Evolutionary conservation across 1,140 invertebrate species (phyloP).

Genomic region (Cotesia typhae): DNA sequence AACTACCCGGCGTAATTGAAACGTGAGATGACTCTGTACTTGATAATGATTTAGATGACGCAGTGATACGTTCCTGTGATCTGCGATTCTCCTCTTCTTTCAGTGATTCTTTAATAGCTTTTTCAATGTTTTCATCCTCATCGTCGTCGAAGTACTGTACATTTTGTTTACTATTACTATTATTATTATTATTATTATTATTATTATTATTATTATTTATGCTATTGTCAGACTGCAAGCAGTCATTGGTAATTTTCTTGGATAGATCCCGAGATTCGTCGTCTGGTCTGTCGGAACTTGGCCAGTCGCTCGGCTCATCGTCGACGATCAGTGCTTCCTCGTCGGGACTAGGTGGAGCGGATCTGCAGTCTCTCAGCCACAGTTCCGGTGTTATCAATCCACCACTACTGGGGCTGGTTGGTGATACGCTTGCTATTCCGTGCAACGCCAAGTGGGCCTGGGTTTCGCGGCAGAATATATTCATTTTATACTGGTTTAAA

Average conservation of each 20-base stretch:
- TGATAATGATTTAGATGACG: slow-evolving; percentile 15
- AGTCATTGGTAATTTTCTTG: background rate
- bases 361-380: slow-evolving; percentile 82
- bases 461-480: slow-evolving; percentile 91
- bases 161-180: background rate
- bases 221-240: too few species aligned
- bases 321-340: slow-evolving; percentile 58
- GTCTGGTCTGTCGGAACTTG: slow-evolving; percentile 52
- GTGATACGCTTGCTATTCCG: slow-evolving; percentile 59
- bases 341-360: slow-evolving; percentile 69
- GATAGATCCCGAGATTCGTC: slow-evolving; percentile 43
- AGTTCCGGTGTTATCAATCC: slow-evolving; percentile 85
- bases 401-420: slow-evolving; percentile 57
- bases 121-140: slow-evolving; percentile 31
- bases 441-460: slow-evolving; percentile 88
- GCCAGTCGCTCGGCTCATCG: slow-evolving; percentile 47
- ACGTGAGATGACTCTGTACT: slow-evolving; percentile 24
- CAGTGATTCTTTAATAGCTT: slow-evolving; percentile 42
- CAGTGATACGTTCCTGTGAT: slow-evolving; percentile 53
- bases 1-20: slow-evolving; percentile 11
- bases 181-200: background rate
- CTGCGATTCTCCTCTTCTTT: slow-evolving; percentile 48
- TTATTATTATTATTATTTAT: background rate
- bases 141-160: slow-evolving; percentile 24
- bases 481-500: slow-evolving; percentile 95